Evolutionary conservation across 2,888 invertebrate species (phyloP).

Genomic region (Heliconius charithonia): DNA sequence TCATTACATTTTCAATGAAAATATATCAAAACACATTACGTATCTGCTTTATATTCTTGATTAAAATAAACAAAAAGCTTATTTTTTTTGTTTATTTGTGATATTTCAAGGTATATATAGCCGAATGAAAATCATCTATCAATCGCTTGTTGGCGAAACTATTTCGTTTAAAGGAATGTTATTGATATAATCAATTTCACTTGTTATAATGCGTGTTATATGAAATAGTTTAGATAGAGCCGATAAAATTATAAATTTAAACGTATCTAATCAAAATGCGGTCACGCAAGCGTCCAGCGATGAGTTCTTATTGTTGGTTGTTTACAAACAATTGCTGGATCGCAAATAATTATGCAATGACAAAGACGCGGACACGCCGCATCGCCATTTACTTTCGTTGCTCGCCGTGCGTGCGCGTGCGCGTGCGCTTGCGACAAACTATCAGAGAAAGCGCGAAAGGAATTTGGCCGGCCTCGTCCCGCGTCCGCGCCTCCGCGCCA

Average conservation of each 20-base stretch:
- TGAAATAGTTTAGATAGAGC: conserved; percentile 17
- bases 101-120: conserved; percentile 4
- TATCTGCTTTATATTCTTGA: conserved; percentile 6
- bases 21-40: conserved; percentile 15
- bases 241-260: conserved; percentile 31
- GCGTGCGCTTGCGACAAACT: conserved; percentile 54
- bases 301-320: conserved; percentile 68
- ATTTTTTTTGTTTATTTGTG: conserved; percentile 1
- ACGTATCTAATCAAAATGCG: conserved; percentile 64
- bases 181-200: conserved; percentile 33
- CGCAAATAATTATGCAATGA: conserved; percentile 78
- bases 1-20: conserved; percentile 35
- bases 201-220: conserved; percentile 19
- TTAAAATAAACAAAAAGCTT: conserved; percentile 8
- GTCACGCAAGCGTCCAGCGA: conserved; percentile 69
- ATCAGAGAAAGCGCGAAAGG: conserved; percentile 80
- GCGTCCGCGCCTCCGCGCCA: conserved; percentile 41
- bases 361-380: conserved; percentile 64
- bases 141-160: conserved; percentile 20
- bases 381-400: conserved; percentile 78
- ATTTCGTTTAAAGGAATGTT: conserved; percentile 25
- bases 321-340: conserved; percentile 81
- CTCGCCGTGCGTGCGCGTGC: conserved; percentile 60
- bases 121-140: neutral
- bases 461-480: conserved; percentile 70